Base-by-base conservation (phyloP, 1,140 invertebrate species). In the Caenorhabditis inopinata region DNA sequence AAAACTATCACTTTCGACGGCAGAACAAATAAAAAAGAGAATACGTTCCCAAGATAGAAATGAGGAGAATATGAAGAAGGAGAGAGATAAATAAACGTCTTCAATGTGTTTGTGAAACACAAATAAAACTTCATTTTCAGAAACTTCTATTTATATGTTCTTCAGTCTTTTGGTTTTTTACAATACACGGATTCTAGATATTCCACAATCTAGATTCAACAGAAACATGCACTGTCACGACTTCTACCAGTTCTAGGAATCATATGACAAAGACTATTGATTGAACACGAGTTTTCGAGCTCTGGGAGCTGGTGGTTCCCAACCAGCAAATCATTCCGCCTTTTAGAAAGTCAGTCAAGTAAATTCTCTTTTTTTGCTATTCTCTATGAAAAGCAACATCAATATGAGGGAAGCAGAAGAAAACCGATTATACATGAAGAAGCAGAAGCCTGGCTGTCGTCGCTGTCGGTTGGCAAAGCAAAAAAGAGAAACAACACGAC, bases 401-500 rank as follows among this genome's bases (percentile, higher is more conserved):
- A 11, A 51, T 9, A 51, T 7, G 6, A 7, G n/a, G 16, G 58
- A 68, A 32, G 29, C n/a, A 12, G 32, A 68, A 18, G 58, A 68
- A 68, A 68, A 38, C 58, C 58, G 32, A 68, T 68, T 68, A 68
- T 38, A 68, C n/a, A 68, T 68, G 58, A 16, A 14, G 53, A 5
- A 32, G 53, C 27, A 32, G 51, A 16, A 47, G 18, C 46, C n/a
- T 5, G 27, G 23, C 6, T 23, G 51, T 9, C 11, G 21, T 23
- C 49, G 23, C 11, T 21, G 32, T 9, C 11, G 23, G 7, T 53
- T 23, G 49, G 49, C 18, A 25, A 14, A 23, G 49, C 0, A 14
- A 25, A 27, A 53, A 38, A 5, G 38, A 32, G 35, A 58, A 58
- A 29, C 29, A 58, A 58, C 25, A 68, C 12, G 32, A 38, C 32